Percentiles rank a stretch among this genome's conserved stretches.
Conservation (phyloP, 2,113 vertebrate species). For the Lamprotornis superbus region DNA sequence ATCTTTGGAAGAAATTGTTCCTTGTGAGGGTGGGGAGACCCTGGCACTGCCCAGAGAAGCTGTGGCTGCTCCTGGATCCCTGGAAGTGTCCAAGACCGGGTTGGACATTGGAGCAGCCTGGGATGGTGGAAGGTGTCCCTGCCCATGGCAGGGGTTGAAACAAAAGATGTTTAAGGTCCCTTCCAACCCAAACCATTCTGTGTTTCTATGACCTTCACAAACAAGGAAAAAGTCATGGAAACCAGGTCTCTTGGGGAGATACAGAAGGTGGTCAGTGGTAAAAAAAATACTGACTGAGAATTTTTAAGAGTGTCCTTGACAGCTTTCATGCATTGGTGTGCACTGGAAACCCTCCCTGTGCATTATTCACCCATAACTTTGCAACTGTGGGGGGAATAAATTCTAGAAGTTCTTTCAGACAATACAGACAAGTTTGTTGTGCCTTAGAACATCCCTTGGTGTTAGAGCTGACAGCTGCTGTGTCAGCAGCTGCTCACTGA, state of each 20-base stretch:
- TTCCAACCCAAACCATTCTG: neutral
- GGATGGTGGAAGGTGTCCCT: accelerated
- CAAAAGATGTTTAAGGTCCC: accelerated
- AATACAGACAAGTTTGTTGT: neutral
- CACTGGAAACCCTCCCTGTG: neutral
- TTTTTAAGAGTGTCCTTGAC: neutral
- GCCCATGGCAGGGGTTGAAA: accelerated
- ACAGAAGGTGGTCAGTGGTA: neutral
- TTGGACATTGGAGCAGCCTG: accelerated
- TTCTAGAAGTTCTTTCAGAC: neutral
- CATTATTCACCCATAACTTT: neutral
- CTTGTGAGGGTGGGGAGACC: accelerated
- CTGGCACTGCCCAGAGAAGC: neutral
- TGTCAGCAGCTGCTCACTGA: neutral
- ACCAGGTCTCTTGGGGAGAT: neutral
- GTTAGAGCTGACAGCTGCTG: neutral
- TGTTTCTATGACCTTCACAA: neutral
- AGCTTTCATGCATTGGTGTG: neutral
- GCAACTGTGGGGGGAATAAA: accelerated
- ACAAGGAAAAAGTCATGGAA: neutral
- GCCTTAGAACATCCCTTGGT: neutral
- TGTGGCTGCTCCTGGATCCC: neutral
- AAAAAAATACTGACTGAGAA: neutral
- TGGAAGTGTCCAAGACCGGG: neutral
- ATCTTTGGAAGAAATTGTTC: neutral